A percentile compares a stretch with the other conserved stretches of the same genome.
Evolutionary conservation across 2,113 vertebrate species (phyloP).

Genomic region (Cyprinodon variegatus): DNA sequence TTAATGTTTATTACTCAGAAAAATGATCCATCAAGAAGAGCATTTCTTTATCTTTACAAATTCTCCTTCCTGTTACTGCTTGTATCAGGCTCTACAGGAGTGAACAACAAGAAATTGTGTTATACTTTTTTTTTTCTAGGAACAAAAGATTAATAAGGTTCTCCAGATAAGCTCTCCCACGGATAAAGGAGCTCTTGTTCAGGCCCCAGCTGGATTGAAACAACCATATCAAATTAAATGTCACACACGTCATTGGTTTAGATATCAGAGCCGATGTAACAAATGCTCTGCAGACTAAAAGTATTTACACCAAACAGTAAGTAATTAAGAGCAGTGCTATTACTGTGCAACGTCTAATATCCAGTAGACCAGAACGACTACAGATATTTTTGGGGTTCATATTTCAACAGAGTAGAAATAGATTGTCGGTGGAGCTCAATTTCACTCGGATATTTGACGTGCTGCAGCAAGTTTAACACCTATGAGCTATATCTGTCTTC

Average conservation of each 20-base stretch:
- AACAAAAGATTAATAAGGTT: not conserved
- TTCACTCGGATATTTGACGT: constrained; percentile 75
- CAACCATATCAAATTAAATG: not conserved
- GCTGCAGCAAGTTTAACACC: constrained; percentile 68
- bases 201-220: not conserved
- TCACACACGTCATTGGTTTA: not conserved
- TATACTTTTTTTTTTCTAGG: constrained; percentile 2
- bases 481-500: constrained; percentile 42
- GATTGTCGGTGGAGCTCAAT: constrained; percentile 66
- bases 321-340: constrained; percentile 3
- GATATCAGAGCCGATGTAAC: not conserved
- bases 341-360: constrained; percentile 51
- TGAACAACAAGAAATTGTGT: not conserved
- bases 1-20: not conserved
- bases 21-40: not conserved
- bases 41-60: not conserved
- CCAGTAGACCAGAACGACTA: constrained; percentile 10
- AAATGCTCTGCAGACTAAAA: not conserved
- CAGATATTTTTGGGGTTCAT: constrained; percentile 29
- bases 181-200: constrained; percentile 16
- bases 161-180: not conserved
- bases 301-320: constrained; percentile 24
- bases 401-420: constrained; percentile 76
- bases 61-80: not conserved
- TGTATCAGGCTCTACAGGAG: not conserved